These are phyloP conservation scores for Mythimna impura DNA, from an alignment of 2,888 invertebrate genomes.

Conservation along the genomic window DNA sequence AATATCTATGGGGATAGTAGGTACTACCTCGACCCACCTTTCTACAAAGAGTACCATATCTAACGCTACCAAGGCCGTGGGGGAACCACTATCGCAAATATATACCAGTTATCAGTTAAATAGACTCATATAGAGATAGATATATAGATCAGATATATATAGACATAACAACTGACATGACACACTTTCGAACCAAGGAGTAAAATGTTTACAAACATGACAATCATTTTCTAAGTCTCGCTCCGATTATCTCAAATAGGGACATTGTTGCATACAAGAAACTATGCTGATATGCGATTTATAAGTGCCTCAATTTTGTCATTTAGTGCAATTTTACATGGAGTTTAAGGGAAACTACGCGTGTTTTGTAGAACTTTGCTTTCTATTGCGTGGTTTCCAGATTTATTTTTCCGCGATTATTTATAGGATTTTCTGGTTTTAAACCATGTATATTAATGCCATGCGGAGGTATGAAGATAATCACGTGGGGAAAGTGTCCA, in stretches of 20 bases:
- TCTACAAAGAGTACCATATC: neutral
- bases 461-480: neutral
- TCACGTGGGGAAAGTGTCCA: neutral
- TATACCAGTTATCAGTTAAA: constrained; percentile 18
- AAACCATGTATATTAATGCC: neutral
- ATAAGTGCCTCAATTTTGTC: constrained; percentile 42
- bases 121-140: too few species aligned
- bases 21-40: neutral
- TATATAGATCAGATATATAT: too few species aligned
- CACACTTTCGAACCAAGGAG: constrained; percentile 26
- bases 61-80: constrained; percentile 12
- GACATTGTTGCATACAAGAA: constrained; percentile 26
- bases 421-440: neutral
- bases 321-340: constrained; percentile 23
- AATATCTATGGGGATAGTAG: too few species aligned
- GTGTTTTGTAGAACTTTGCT: constrained; percentile 3
- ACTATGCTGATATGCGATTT: constrained; percentile 3
- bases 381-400: constrained; percentile 13
- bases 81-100: constrained; percentile 15
- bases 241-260: constrained; percentile 43
- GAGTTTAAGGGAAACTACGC: neutral
- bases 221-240: constrained; percentile 33
- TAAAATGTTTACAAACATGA: constrained; percentile 28
- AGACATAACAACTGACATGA: constrained; percentile 26
- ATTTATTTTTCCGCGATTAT: neutral